Percentiles rank a stretch among this genome's conserved stretches.
phyloP scores from a whole-genome alignment of 2,113 vertebrate genomes.

The Apodemus sylvaticus region DNA sequence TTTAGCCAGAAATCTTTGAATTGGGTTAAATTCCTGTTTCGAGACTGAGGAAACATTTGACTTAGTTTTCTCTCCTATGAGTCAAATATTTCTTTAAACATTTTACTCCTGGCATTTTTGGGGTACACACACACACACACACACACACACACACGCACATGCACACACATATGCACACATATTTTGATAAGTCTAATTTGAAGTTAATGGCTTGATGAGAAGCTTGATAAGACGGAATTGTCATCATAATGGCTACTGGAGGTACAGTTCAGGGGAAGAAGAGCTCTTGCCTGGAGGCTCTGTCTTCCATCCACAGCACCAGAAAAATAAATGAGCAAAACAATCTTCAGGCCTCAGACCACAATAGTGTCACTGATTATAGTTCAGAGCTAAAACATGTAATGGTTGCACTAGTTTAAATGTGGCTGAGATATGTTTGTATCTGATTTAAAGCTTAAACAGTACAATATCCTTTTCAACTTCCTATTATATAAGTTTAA shows the following conservation, averaged over 20 bases:
- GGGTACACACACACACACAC: no score
- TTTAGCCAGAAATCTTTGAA: neutral
- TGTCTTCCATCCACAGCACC: neutral
- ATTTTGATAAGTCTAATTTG: neutral
- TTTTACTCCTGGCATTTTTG: neutral
- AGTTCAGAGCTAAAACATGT: neutral
- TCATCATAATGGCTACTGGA: neutral
- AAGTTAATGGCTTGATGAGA: conserved; percentile 9
- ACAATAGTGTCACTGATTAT: neutral
- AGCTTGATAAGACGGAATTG: conserved; percentile 21
- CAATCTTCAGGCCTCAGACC: neutral
- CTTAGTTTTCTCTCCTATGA: neutral
- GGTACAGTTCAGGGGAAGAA: neutral
- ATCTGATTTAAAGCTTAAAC: conserved; percentile 7
- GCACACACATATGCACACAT: neutral
- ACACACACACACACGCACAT: neutral
- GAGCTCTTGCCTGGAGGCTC: neutral
- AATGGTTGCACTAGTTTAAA: neutral
- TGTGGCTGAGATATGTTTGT: neutral
- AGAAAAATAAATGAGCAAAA: neutral
- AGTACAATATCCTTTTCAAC: neutral
- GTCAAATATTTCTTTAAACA: conserved; percentile 29
- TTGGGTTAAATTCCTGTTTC: conserved; percentile 30
- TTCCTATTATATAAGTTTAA: neutral
- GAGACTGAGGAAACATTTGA: neutral